phyloP scores from a whole-genome alignment of 2,113 vertebrate species.

The Natator depressus region DNA sequence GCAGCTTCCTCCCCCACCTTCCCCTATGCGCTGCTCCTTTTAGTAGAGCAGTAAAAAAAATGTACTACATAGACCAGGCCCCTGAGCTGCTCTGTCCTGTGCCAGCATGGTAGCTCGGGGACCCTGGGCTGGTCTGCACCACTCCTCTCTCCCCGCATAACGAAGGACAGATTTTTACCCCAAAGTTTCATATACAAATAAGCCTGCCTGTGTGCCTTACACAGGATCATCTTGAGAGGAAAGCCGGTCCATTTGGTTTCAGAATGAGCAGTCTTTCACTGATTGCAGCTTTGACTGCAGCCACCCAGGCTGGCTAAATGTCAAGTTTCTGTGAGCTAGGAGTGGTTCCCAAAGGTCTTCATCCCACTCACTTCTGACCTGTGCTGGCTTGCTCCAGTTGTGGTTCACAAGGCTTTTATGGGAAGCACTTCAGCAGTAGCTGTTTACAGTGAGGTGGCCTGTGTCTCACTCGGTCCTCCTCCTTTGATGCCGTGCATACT shows the following conservation, averaged over 20 bases:
- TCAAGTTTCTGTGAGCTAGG: conserved; percentile 63
- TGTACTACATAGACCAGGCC: not conserved
- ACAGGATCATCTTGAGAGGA: not conserved
- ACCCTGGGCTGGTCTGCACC: not conserved
- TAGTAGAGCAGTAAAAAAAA: not conserved
- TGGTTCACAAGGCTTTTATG: not conserved
- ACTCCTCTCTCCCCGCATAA: not conserved
- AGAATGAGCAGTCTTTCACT: not conserved
- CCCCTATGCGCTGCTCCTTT: not conserved
- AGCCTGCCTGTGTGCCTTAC: not conserved
- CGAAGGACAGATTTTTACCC: not conserved
- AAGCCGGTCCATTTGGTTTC: not conserved
- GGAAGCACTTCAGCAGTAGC: not conserved
- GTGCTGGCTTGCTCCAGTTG: not conserved
- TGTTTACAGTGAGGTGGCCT: not conserved
- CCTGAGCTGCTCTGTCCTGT: fast-evolving
- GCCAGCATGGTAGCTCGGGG: no score
- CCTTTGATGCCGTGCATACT: not conserved
- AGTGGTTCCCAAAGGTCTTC: not conserved
- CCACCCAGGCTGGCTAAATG: not conserved
- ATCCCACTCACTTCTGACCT: conserved; percentile 26
- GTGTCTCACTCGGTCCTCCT: fast-evolving
- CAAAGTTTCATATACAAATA: not conserved
- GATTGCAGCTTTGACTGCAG: conserved; percentile 8
- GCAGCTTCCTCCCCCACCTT: not conserved